A percentile compares a stretch with the other conserved stretches of the same genome.
phyloP scores from a whole-genome alignment of 2,113 vertebrate species.

The Poeciliopsis turrubarensis region DNA sequence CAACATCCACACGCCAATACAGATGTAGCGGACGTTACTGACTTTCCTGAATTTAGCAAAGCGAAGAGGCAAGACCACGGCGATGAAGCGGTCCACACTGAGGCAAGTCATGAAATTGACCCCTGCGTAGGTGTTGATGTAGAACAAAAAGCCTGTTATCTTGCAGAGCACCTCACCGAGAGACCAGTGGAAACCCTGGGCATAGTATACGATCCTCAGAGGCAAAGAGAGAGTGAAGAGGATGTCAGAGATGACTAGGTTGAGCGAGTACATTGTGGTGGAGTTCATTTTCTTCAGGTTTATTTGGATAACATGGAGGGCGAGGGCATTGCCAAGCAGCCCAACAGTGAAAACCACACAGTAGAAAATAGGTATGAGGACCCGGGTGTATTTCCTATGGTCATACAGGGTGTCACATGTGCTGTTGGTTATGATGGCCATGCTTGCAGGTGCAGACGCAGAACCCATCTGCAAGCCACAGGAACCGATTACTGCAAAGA shows the following conservation, averaged over 20 bases:
- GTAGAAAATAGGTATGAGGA: slow-evolving; percentile 88
- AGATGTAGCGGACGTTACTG: slow-evolving; percentile 86
- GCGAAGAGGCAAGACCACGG: slow-evolving; percentile 90
- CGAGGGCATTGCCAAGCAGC: slow-evolving; percentile 87
- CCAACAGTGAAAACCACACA: slow-evolving; percentile 85
- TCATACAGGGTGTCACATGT: slow-evolving; percentile 82
- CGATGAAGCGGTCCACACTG: slow-evolving; percentile 93
- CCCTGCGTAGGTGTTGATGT: slow-evolving; percentile 93
- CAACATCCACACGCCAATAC: slow-evolving; percentile 86
- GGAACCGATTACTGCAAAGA: slow-evolving; percentile 33
- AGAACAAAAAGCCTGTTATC: slow-evolving; percentile 86
- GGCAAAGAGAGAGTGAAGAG: slow-evolving; percentile 90
- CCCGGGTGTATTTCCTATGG: slow-evolving; percentile 83
- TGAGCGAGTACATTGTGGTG: slow-evolving; percentile 94
- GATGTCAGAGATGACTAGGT: slow-evolving; percentile 93
- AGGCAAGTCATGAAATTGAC: slow-evolving; percentile 98
- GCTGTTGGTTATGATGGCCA: background rate
- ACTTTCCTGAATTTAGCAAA: slow-evolving; percentile 86
- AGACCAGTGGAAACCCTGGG: slow-evolving; percentile 89
- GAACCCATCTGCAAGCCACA: slow-evolving; percentile 26
- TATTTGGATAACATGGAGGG: slow-evolving; percentile 88
- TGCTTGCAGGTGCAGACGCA: background rate
- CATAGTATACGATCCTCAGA: slow-evolving; percentile 88
- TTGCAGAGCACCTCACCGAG: slow-evolving; percentile 87
- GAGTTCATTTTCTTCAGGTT: slow-evolving; percentile 97